Evolutionary conservation across 1,140 invertebrate species (phyloP), one percentile per base, ranked within the genome.

Genomic region (Brachionus rubens): DNA sequence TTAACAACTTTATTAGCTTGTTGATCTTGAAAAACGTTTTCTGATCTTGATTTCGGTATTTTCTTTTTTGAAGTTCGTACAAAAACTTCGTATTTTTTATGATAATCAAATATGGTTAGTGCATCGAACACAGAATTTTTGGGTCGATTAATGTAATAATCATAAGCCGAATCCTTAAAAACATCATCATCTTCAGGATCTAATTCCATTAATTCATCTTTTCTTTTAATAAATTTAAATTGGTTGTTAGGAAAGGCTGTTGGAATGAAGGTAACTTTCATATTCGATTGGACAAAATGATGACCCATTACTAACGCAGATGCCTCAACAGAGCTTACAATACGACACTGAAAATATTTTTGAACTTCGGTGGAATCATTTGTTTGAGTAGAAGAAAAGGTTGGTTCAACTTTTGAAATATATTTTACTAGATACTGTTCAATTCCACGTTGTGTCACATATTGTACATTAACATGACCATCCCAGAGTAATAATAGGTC

Each of bases 341-440:
- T 9, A 5, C 33, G 33, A 36, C 50, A 54, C 26, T 54, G 24
- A 54, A 54, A 54, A 54, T 54, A 54, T 24, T 26, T 21, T 26
- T 26, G 50, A 19, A 28, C 50, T 54, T 36, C 33, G 9, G 33
- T 36, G 3, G 9, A 36, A 5, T 36, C 33, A 36, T 9, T 36
- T 36, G 3, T 36, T 36, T 36, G 33, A 5, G 9, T 9, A 36
- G 33, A 36, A 5, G 33, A 36, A 28, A 54, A 28, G 21, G 50
- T 54, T 54, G 50, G 50, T 14, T 54, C 50, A 54, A n/a, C n/a
- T n/a, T n/a, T n/a, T n/a, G n/a, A n/a, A n/a, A 54, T 26, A 54
- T 54, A 28, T 26, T 54, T 54, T 19, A 26, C 50, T 54, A 54
- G 26, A 54, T 54, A 54, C 26, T 54, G 50, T 26, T 28, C 50